Evolutionary conservation across 2,888 invertebrate genomes (phyloP).

Genomic region (Meteorus colon): DNA sequence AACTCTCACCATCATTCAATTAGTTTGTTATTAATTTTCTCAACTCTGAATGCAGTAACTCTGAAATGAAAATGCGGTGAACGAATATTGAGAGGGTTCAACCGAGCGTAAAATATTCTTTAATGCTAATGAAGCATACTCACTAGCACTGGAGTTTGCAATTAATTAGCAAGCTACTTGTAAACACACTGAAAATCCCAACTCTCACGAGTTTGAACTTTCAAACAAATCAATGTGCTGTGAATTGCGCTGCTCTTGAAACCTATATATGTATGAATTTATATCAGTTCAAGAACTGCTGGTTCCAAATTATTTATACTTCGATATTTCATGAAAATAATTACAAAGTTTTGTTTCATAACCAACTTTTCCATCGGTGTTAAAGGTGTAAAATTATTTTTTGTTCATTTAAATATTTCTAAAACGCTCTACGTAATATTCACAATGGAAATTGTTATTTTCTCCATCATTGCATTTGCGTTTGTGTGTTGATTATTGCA

Average conservation of each 20-base stretch:
- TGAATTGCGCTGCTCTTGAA: not conserved
- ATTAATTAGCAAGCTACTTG: constrained; percentile 6
- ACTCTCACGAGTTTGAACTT: not conserved
- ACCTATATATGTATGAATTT: not conserved
- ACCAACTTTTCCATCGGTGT: not conserved
- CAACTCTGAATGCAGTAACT: too few relatives aligned
- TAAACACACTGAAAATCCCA: not conserved
- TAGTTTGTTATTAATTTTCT: too few relatives aligned
- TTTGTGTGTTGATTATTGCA: not conserved
- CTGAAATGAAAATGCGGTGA: too few relatives aligned
- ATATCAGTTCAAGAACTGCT: not conserved
- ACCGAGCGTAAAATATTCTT: not conserved
- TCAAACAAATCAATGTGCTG: not conserved
- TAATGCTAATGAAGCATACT: not conserved
- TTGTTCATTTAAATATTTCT: not conserved
- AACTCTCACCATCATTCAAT: too few relatives aligned
- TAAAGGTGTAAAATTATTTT: not conserved
- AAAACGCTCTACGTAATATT: too few relatives aligned
- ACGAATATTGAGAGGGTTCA: not conserved
- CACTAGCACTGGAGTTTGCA: not conserved
- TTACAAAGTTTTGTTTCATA: not conserved
- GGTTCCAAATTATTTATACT: not conserved
- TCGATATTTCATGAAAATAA: not conserved
- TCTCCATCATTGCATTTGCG: not conserved
- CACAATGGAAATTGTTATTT: not conserved